These are phyloP conservation scores for Limosa lapponica DNA, from an alignment of 2,797 vertebrate genomes.

Conservation along the genomic window DNA sequence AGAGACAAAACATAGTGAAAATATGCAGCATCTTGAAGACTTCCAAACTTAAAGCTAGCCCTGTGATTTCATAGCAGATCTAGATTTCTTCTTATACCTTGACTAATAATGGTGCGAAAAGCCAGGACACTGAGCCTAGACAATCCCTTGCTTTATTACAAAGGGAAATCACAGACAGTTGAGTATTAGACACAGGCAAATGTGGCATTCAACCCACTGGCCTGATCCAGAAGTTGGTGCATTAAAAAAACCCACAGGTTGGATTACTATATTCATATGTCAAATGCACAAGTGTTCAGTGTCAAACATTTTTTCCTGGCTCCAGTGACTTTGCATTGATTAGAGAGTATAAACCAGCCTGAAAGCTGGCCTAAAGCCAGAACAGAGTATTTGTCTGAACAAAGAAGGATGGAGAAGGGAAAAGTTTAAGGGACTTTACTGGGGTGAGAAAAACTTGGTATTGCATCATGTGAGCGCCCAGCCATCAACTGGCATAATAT, in stretches of 20 bases:
- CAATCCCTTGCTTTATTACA: background rate
- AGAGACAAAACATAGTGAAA: background rate
- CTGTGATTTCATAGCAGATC: background rate
- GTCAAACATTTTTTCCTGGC: background rate
- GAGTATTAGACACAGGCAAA: background rate
- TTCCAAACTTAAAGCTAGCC: background rate
- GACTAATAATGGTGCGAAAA: background rate
- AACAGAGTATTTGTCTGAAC: background rate
- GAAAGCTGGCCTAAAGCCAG: background rate
- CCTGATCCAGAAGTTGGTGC: background rate
- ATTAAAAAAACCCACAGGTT: fast-evolving
- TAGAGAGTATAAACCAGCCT: background rate
- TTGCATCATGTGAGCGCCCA: background rate
- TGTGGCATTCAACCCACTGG: background rate
- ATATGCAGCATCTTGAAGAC: background rate
- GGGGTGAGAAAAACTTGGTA: background rate
- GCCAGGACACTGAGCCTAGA: background rate
- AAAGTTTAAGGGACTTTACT: background rate
- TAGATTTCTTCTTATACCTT: background rate
- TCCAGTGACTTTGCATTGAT: background rate
- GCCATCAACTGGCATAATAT: background rate
- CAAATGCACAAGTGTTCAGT: background rate
- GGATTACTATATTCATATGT: background rate
- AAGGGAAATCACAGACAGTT: background rate
- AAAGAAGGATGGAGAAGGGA: background rate